A percentile compares a stretch with the other conserved stretches of the same genome.
Evolutionary conservation across 2,113 vertebrate species (phyloP).

Genomic region (Phrynocephalus versicolor): DNA sequence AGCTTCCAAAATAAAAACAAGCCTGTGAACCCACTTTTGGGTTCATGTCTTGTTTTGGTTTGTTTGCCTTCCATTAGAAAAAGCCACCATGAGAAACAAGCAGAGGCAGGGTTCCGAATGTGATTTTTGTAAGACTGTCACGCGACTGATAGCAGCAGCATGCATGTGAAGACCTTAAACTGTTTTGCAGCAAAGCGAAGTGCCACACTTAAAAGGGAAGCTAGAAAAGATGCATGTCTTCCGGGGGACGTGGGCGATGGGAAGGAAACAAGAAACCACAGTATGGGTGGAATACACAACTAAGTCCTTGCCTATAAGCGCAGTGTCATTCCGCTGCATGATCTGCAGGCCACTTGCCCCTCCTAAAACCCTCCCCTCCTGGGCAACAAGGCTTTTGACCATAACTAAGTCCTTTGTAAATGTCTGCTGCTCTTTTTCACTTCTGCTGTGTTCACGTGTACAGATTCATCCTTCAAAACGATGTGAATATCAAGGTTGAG

Average conservation of each 20-base stretch:
- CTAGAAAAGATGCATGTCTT: conserved; percentile 40
- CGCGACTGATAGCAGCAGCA: conserved; percentile 23
- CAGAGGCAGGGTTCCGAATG: neutral
- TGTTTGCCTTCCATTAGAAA: neutral
- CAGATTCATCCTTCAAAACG: conserved; percentile 14
- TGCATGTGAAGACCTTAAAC: conserved; percentile 6
- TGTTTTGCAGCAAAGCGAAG: conserved; percentile 23
- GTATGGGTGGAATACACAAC: conserved; percentile 52
- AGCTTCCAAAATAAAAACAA: neutral
- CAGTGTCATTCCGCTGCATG: neutral
- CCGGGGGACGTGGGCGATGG: neutral
- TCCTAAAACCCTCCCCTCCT: conserved; percentile 19
- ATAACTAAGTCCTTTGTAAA: conserved; percentile 58
- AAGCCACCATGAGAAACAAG: neutral
- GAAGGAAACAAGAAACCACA: conserved; percentile 53
- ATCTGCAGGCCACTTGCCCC: conserved; percentile 16
- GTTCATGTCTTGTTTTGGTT: neutral
- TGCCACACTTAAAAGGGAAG: conserved; percentile 7
- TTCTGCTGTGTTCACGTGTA: conserved; percentile 21
- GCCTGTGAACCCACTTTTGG: neutral
- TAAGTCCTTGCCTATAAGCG: conserved; percentile 23
- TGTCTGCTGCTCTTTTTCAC: conserved; percentile 36
- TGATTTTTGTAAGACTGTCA: conserved; percentile 4
- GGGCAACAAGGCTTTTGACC: conserved; percentile 42
- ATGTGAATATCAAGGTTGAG: neutral